Evolutionary conservation across 2,797 vertebrate species (phyloP), one percentile per base, ranked within the genome.

Genomic region (Clarias fuscus): DNA sequence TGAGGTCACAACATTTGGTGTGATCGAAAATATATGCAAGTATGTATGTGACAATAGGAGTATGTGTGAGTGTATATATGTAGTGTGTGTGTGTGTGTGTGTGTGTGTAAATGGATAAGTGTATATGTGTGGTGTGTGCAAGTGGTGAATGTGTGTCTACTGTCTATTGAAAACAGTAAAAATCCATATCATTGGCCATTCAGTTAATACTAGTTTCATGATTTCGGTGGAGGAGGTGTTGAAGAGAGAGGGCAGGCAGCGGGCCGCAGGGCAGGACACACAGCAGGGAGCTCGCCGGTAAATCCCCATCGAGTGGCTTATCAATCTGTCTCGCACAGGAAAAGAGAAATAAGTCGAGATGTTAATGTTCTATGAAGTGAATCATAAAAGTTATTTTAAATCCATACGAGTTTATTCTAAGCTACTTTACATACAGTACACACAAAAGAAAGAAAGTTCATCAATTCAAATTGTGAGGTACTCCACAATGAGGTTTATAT

Each of bases 121-220:
- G 33, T 67, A 76, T 85, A 84, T 18, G 33, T 73, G 67, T 73
- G 80, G 75, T 71, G 71, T 70, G 33, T 58, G 62, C 79, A 77
- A 89, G 71, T 80, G 65, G 79, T 80, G 85, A 70, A 58, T 11
- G 84, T 87, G 84, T 84, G 89, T 93, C 96, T 97, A 98, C 96
- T 98, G 97, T 95, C 97, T 98, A 95, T 96, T 96, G 95, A 94
- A 96, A 95, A 97, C 95, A 94, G 92, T 93, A 90, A 97, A 99
- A 99, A 99, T 99, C 98, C 98, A 98, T 99, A 98, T 97, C 93
- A 94, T 94, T 92, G 96, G 96, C 98, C 98, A 99, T 95, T 99
- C 97, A 94, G 98, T 99, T 96, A 99, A 97, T 97, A 98, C 96
- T 95, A 99, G 97, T 95, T 96, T 96, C 96, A 96, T 96, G 96